Evolutionary conservation across 2,797 vertebrate genomes (phyloP), one percentile per base, ranked within the genome.

Genomic region (Smutsia gigantea): DNA sequence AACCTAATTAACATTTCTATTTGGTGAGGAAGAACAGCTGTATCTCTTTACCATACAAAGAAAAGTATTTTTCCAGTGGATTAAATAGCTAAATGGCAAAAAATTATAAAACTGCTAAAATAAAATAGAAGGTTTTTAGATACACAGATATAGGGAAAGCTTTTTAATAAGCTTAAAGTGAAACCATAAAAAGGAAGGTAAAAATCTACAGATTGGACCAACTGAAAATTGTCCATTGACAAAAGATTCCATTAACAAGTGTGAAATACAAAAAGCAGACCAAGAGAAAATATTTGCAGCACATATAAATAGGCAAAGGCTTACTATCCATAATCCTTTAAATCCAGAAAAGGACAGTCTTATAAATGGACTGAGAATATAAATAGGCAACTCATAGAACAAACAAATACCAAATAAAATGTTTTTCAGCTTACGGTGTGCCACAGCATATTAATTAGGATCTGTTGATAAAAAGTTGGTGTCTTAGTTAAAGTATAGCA

Each of bases 401-500:
- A 90, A 53, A 42, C 27, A 88, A 78, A 37, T 55, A 63, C 42
- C 89, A 55, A 92, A 63, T 42, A 78, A 39, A 78, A 64, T 82
- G 2, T 92, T 46, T 82, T 96, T 72, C 55, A 93, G 51, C 7
- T 83, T 69, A 57, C 57, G 31, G 25, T 66, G 63, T 86, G 27
- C 72, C 68, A 82, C 64, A 72, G 83, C 34, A 78, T 68, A 34
- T 68, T 85, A 82, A 63, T 92, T 92, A 63, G 27, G 46, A 84
- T 82, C 68, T 94, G 19, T 61, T 92, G 39, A 85, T 82, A 55
- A 87, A 87, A 82, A 71, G 34, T 83, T 79, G 34, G 34, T 77
- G 83, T 87, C 46, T 59, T 84, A 66, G 83, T 72, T 90, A 96
- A 94, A 42, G 29, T 71, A 34, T 57, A 89, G 21, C 74, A 92